A percentile compares a stretch with the other conserved stretches of the same genome.
These are phyloP conservation scores for Tanypteryx hageni DNA, from an alignment of 2,888 invertebrate genomes.

Conservation along the genomic window DNA sequence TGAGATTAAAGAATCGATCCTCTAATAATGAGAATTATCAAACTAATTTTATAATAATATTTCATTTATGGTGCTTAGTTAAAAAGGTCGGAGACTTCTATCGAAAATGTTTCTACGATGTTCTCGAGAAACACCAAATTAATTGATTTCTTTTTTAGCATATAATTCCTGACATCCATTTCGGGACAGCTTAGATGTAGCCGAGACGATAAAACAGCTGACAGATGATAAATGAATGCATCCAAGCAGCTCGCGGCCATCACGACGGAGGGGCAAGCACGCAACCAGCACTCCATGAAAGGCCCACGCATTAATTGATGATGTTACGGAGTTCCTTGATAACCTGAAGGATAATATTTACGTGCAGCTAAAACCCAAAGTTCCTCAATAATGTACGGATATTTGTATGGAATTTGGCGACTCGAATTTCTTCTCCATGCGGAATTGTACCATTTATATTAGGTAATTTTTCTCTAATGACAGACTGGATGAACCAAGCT, in stretches of 20 bases:
- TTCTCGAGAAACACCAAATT: slow-evolving; percentile 34
- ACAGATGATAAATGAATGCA: slow-evolving; percentile 43
- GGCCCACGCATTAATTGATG: slow-evolving; percentile 40
- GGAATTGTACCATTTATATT: too few species aligned
- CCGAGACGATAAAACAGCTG: slow-evolving; percentile 40
- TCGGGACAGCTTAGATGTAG: slow-evolving; percentile 9
- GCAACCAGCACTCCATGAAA: slow-evolving; percentile 42
- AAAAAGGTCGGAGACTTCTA: neutral
- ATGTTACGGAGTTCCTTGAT: slow-evolving; percentile 19
- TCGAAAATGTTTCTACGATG: neutral
- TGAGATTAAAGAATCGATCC: too few species aligned
- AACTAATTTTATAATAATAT: too few species aligned
- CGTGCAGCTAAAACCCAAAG: neutral
- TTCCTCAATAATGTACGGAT: too few species aligned
- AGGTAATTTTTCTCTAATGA: too few species aligned
- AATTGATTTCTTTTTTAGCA: slow-evolving; percentile 26
- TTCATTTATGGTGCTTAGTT: too few species aligned
- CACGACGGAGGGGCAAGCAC: neutral
- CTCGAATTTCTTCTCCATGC: too few species aligned
- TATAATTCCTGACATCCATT: neutral
- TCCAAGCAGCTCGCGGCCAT: slow-evolving; percentile 3
- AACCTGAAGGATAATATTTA: neutral
- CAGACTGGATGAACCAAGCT: too few species aligned
- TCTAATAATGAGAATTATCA: too few species aligned
- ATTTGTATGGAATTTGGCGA: too few species aligned